Percentiles rank a stretch among this genome's conserved stretches.
phyloP scores from a whole-genome alignment of 2,797 vertebrate genomes.

The Hirundo rustica region DNA sequence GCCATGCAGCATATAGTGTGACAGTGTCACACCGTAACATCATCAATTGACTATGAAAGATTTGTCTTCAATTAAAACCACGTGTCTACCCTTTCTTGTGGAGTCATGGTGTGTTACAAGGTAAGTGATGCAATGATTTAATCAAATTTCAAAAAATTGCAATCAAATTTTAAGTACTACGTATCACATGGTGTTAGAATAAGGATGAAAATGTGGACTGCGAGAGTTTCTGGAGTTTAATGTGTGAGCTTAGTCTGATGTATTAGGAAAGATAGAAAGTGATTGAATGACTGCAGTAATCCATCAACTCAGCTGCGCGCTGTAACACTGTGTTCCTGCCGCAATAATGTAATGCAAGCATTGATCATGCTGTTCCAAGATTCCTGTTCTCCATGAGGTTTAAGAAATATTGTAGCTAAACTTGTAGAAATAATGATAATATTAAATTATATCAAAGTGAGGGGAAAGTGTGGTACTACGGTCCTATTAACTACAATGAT shows the following conservation, averaged over 20 bases:
- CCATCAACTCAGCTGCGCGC: not conserved
- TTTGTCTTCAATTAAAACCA: not conserved
- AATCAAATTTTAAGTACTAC: not conserved
- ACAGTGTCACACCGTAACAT: rapidly evolving
- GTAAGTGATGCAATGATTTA: not conserved
- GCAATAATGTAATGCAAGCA: not conserved
- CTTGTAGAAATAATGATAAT: not conserved
- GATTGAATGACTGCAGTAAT: not conserved
- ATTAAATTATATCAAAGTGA: not conserved
- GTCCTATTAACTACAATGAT: not conserved
- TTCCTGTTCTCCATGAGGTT: not conserved
- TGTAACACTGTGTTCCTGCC: not conserved
- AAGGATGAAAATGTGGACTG: not conserved
- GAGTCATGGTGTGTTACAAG: not conserved
- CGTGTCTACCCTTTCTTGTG: not conserved
- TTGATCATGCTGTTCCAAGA: not conserved
- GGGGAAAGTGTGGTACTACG: not conserved
- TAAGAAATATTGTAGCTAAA: not conserved
- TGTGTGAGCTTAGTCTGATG: not conserved
- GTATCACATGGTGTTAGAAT: rapidly evolving
- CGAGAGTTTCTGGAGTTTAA: not conserved
- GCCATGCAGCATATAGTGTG: not conserved
- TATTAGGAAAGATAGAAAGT: not conserved
- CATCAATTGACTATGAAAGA: not conserved
- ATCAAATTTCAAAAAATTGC: not conserved